Percentiles rank a stretch among this genome's conserved stretches.
Conservation (phyloP, 2,888 invertebrate species). For the Temnothorax rugatulus region DNA sequence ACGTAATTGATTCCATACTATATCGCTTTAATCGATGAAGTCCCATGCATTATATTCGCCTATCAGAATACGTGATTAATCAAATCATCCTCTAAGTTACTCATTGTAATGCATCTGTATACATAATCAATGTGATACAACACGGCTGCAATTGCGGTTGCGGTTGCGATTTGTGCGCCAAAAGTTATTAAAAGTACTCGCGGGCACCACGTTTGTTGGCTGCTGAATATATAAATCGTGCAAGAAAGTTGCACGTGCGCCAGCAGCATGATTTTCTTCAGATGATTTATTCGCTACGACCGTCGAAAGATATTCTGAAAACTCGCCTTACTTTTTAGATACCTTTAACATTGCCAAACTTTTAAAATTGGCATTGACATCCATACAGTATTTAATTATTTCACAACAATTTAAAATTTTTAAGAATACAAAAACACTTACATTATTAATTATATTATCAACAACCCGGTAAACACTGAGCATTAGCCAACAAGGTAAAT, state of each 20-base stretch:
- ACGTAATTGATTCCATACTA: neutral
- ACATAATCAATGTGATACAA: neutral
- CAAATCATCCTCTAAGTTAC: neutral
- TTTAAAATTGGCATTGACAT: neutral
- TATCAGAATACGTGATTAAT: neutral
- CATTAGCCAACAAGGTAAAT: no score
- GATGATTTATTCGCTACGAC: neutral
- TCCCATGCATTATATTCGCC: neutral
- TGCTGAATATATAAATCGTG: neutral
- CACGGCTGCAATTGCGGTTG: neutral
- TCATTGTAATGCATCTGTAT: neutral
- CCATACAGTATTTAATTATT: neutral
- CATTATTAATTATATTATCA: neutral
- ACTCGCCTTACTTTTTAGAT: neutral
- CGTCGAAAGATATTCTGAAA: neutral
- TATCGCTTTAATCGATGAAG: neutral
- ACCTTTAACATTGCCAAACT: neutral
- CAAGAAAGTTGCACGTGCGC: constrained; percentile 2
- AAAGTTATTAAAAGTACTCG: constrained; percentile 34
- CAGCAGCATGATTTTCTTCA: neutral
- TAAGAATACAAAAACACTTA: neutral
- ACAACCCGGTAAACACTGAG: no score
- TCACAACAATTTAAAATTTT: neutral
- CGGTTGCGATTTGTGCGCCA: constrained; percentile 1
- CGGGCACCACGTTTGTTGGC: constrained; percentile 5